Evolutionary conservation across 2,113 vertebrate genomes (phyloP).

Genomic region (Herpailurus yagouaroundi): DNA sequence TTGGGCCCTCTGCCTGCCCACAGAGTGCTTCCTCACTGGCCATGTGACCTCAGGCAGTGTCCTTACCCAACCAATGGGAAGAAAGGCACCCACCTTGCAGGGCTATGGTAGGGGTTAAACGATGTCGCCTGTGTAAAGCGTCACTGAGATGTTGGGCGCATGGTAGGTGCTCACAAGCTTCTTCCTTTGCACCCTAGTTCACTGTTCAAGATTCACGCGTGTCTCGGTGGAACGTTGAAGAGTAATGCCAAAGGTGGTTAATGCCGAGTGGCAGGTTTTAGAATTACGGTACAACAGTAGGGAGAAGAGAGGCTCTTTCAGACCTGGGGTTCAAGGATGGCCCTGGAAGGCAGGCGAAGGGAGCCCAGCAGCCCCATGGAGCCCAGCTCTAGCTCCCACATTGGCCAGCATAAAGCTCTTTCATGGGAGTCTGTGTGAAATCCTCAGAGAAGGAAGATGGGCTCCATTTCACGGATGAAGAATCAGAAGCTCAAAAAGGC

Average conservation of each 20-base stretch:
- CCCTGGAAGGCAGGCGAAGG: background rate
- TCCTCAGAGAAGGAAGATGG: background rate
- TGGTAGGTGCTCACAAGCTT: background rate
- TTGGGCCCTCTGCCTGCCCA: background rate
- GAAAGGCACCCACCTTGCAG: background rate
- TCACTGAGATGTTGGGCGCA: background rate
- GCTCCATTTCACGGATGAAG: background rate
- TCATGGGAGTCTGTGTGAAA: background rate
- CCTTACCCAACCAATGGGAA: background rate
- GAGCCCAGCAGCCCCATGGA: background rate
- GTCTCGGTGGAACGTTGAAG: background rate
- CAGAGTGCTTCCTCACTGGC: fast-evolving
- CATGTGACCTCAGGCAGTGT: background rate
- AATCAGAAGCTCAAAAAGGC: background rate
- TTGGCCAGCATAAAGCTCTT: background rate
- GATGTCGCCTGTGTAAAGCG: too few relatives aligned
- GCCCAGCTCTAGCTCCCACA: background rate
- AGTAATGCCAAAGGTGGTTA: background rate
- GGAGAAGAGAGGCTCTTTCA: background rate
- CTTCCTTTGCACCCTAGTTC: background rate
- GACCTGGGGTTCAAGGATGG: background rate
- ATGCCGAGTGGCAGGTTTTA: background rate
- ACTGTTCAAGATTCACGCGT: background rate
- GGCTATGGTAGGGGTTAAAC: background rate
- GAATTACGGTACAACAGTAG: background rate